Evolutionary conservation across 2,888 invertebrate genomes (phyloP).

Genomic region (Lasioglossum vierecki): DNA sequence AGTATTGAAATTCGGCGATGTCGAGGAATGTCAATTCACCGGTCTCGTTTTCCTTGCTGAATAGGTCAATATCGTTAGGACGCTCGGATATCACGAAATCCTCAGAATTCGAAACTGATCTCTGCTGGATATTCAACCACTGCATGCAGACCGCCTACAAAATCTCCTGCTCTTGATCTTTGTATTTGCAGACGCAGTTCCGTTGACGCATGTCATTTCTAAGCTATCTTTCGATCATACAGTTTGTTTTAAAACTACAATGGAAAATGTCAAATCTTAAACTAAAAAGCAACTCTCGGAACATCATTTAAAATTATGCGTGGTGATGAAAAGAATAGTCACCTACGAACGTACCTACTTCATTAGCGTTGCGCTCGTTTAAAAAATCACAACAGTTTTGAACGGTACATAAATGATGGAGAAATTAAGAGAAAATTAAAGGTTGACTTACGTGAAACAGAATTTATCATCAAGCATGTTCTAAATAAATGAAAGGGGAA

Average conservation of each 20-base stretch:
- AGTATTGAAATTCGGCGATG: slow-evolving; percentile 27
- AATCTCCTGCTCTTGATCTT: not conserved
- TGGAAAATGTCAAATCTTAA: not conserved
- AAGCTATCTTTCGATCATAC: not conserved
- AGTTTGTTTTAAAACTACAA: not conserved
- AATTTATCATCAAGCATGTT: not conserved
- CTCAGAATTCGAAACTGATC: not conserved
- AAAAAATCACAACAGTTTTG: not conserved
- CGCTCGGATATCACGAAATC: not conserved
- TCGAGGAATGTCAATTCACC: slow-evolving; percentile 26
- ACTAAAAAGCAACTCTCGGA: too few species aligned
- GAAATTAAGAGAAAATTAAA: not conserved
- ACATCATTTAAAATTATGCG: too few species aligned
- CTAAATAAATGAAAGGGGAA: not conserved
- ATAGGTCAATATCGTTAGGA: not conserved
- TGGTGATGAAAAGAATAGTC: not conserved
- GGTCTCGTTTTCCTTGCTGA: slow-evolving; percentile 13
- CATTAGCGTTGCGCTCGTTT: not conserved
- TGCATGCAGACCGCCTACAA: not conserved
- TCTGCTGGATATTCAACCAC: not conserved
- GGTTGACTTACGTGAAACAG: not conserved
- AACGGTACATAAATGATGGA: not conserved
- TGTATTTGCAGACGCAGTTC: not conserved
- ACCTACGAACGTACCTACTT: not conserved
- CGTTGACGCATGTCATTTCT: not conserved